Evolutionary conservation across 2,113 vertebrate species (phyloP).

Genomic region (Grallaria varia): DNA sequence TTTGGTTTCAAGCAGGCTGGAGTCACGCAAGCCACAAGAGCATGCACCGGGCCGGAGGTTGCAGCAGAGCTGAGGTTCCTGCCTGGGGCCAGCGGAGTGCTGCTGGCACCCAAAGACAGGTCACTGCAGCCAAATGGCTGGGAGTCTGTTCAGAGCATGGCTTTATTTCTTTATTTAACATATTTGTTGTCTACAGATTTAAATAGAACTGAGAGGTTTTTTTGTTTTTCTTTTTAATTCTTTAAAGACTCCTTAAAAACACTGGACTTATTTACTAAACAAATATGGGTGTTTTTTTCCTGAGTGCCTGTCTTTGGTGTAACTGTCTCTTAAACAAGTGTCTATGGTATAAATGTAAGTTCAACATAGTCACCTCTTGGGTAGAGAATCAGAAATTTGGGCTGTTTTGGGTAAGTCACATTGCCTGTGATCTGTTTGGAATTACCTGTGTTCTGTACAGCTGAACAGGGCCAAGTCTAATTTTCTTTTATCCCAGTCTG

Average conservation of each 20-base stretch:
- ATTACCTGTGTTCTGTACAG: neutral
- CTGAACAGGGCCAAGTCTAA: neutral
- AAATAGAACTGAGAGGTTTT: neutral
- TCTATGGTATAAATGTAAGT: neutral
- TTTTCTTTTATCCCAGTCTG: neutral
- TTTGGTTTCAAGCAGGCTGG: neutral
- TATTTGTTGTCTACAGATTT: neutral
- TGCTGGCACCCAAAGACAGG: neutral
- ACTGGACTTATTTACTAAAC: neutral
- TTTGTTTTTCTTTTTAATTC: neutral
- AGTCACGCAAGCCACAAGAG: neutral
- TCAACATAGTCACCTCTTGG: neutral
- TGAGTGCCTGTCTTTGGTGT: neutral
- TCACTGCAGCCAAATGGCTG: neutral
- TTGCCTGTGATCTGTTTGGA: neutral
- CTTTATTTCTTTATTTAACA: neutral
- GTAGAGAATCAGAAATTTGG: neutral
- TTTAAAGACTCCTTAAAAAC: neutral
- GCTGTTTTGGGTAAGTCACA: fast-evolving
- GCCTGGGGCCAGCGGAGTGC: neutral
- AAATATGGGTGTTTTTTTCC: neutral
- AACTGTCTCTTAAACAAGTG: neutral
- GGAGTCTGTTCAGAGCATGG: neutral
- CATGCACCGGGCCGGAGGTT: neutral
- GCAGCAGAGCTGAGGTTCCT: neutral